These are phyloP conservation scores for Gnathonemus longibarbis DNA, from an alignment of 2,113 vertebrate genomes.

Conservation along the genomic window DNA sequence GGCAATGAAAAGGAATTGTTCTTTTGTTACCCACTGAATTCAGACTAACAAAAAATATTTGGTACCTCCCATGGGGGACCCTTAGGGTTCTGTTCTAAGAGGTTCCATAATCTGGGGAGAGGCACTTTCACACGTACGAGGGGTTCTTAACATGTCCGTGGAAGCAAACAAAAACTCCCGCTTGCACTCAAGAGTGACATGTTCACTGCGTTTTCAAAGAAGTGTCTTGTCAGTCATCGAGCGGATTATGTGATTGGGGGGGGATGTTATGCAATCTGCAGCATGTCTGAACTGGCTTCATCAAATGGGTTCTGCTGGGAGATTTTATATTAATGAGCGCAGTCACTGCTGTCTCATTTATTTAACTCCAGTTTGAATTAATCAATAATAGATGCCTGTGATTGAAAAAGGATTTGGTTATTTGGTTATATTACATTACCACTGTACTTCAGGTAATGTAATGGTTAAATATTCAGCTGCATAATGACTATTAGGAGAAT, in stretches of 20 bases:
- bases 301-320: not conserved
- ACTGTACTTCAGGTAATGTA: not conserved
- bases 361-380: not conserved
- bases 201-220: not conserved
- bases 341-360: not conserved
- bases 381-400: not conserved
- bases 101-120: not conserved
- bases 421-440: not conserved
- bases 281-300: not conserved
- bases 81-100: not conserved
- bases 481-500: not conserved
- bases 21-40: not conserved
- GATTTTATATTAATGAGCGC: not conserved
- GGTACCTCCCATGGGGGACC: not conserved
- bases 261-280: not conserved
- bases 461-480: not conserved
- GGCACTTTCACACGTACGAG: not conserved
- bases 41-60: not conserved
- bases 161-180: not conserved
- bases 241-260: not conserved
- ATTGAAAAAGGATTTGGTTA: not conserved
- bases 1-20: not conserved
- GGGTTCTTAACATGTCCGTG: not conserved
- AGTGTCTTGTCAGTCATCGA: not conserved
- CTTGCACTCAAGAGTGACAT: not conserved